Evolutionary conservation across 2,797 vertebrate species (phyloP), one percentile per base, ranked within the genome.

Genomic region (Notoglanidium macrostoma): DNA sequence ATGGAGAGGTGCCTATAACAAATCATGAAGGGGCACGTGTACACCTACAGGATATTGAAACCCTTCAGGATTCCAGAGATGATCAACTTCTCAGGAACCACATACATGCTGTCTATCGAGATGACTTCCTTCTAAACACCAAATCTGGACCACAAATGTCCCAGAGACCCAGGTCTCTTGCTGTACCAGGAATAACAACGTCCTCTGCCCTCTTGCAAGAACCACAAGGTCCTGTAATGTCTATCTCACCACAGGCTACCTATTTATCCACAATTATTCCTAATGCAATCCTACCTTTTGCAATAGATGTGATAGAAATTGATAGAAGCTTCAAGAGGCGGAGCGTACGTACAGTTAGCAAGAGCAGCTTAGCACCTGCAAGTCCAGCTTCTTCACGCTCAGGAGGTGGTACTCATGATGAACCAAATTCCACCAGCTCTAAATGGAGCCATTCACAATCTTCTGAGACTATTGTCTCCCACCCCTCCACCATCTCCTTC

Each of bases 251-350:
- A 26, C 98, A 99, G 93, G 98, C 97, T 86, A 98, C 98, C 40
- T 99, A 99, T 93, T 90, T 99, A 94, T 99, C 98, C 1, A 99
- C 97, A 90, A 98, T 99, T 92, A 99, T 99, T 89, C 98, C 97
- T 11, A 98, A 99, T 0, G 98, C 98, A 0, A 94, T 99, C 87
- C 93, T 99, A 89, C 97, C 98, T 0, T 96, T 96, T 84, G 97
- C 97, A 0, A 93, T 99, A 93, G 98, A 99, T 0, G 97, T 99
- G 85, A 98, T 99, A 82, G 97, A 98, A 88, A 96, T 99, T 80
- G 96, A 96, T 57, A 94, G 94, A 61, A 92, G 96, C 92, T 95
- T 92, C 79, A 96, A 95, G 83, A 95, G 96, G 73, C 95, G 91
- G 23, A 94, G 96, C 89, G 96, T 96, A 91, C 95, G 95, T 86